Base-by-base conservation (phyloP, 2,113 vertebrate species). In the Corythaixoides concolor region DNA sequence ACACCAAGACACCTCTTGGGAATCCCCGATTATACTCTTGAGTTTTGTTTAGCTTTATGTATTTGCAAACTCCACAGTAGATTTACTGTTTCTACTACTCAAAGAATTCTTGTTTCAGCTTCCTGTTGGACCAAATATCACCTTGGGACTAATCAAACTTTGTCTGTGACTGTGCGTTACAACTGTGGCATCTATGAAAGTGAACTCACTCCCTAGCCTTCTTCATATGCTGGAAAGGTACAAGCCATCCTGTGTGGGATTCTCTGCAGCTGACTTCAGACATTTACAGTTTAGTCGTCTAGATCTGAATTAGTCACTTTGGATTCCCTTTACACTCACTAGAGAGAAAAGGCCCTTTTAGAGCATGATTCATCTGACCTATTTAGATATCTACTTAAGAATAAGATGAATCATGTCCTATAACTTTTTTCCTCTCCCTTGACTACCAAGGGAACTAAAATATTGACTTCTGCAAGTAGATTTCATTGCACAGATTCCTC, bases 301-400 rank as follows among this genome's bases (percentile, higher is more conserved):
- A 90, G 53, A 73, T 88, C 62, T 64, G 70, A 90, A 90, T 93
- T 97, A 96, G 90, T 94, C 90, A 96, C 58, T 89, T 94, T 72
- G 33, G 47, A 18, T 88, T 95, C 85, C 58, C 70, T 91, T 94
- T 96, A 79, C 76, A 93, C 58, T 62, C 37, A 76, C 20, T 67
- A 90, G 43, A 97, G 67, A 96, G 69, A 95, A 93, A 91, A 89
- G 62, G 55, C 49, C 53, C 45, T 94, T 91, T 64, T 33, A 79
- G 30, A 93, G 27, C 8, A 76, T 96, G 92, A 97, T 75, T 95
- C 94, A 96, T 91, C 78, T 95, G 94, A 93, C 90, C 92, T 96
- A 96, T 88, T 94, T 90, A 95, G 75, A 83, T 93, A 90, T 22
- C 88, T 93, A 15, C 67, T 94, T 80, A 88, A 85, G 94, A 93